These are phyloP conservation scores for Lethrus apterus DNA, from an alignment of 1,140 invertebrate species.

Conservation along the genomic window DNA sequence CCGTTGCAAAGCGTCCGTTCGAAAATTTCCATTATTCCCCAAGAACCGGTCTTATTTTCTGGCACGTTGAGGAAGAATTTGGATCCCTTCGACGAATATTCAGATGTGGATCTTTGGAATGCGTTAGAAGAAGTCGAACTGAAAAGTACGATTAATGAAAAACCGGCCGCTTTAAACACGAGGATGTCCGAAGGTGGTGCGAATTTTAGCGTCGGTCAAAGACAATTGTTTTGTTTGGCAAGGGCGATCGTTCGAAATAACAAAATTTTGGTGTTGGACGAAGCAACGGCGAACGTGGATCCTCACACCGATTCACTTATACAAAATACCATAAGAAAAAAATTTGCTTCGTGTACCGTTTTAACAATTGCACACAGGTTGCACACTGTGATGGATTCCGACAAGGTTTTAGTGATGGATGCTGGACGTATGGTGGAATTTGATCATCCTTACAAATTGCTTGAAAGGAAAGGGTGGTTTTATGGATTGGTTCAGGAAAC, in stretches of 20 bases:
- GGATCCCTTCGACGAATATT: slow-evolving; percentile 50
- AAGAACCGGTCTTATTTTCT: slow-evolving; percentile 69
- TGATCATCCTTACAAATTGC: slow-evolving; percentile 51
- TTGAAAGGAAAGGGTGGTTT: slow-evolving; percentile 41
- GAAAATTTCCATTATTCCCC: slow-evolving; percentile 64
- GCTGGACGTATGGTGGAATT: slow-evolving; percentile 49
- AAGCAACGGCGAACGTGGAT: slow-evolving; percentile 68
- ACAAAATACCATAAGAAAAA: slow-evolving; percentile 62
- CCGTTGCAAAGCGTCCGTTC: slow-evolving; percentile 52
- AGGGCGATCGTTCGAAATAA: slow-evolving; percentile 72
- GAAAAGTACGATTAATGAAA: slow-evolving; percentile 40
- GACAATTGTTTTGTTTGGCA: slow-evolving; percentile 71
- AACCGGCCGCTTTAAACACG: slow-evolving; percentile 40
- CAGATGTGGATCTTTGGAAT: slow-evolving; percentile 43
- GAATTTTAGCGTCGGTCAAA: slow-evolving; percentile 77
- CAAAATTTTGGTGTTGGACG: slow-evolving; percentile 64
- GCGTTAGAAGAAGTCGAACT: slow-evolving; percentile 52
- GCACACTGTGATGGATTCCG: slow-evolving; percentile 60
- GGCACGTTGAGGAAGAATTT: slow-evolving; percentile 57
- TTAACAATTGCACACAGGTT: slow-evolving; percentile 75
- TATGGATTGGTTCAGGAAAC: slow-evolving; percentile 17
- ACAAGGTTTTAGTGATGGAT: slow-evolving; percentile 69
- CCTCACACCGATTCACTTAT: slow-evolving; percentile 64
- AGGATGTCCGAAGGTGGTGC: slow-evolving; percentile 60
- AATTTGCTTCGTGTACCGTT: slow-evolving; percentile 71